Percentiles rank a stretch among this genome's conserved stretches.
Evolutionary conservation across 2,888 invertebrate genomes (phyloP).

Genomic region (Notodonta ziczac): DNA sequence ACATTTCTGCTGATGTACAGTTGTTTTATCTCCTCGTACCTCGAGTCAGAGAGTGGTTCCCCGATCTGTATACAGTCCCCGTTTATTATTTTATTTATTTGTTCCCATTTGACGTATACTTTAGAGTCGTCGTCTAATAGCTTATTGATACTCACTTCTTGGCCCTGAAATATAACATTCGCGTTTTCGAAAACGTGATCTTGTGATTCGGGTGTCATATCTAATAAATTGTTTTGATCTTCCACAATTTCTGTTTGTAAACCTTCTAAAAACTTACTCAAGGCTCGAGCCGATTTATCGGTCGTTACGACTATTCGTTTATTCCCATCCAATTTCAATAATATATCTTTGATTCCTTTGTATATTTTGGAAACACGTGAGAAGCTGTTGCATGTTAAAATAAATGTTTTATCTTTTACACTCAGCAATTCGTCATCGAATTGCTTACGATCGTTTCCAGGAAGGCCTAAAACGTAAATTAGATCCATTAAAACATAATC

Average conservation of each 20-base stretch:
- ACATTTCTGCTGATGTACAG: conserved; percentile 15
- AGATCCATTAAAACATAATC: conserved; percentile 14
- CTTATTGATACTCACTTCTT: conserved; percentile 10
- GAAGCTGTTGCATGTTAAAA: conserved; percentile 13
- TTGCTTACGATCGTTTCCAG: conserved; percentile 6
- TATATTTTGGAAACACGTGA: neutral
- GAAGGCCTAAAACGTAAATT: conserved; percentile 15
- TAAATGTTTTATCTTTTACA: neutral
- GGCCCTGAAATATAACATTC: conserved; percentile 17
- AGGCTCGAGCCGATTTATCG: neutral
- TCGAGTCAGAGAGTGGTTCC: conserved; percentile 5
- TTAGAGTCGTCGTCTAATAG: conserved; percentile 15
- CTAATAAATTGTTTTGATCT: conserved; percentile 6
- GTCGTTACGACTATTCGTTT: conserved; percentile 11
- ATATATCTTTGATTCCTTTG: conserved; percentile 10
- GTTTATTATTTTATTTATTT: conserved; percentile 18
- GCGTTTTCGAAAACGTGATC: conserved; percentile 10
- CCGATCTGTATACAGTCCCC: conserved; percentile 12
- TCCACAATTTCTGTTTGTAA: conserved; percentile 6
- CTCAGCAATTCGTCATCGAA: conserved; percentile 10
- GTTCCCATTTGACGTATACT: conserved; percentile 12
- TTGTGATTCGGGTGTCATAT: conserved; percentile 16
- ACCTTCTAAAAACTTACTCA: conserved; percentile 9
- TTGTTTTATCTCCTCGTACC: conserved; percentile 17
- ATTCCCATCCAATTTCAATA: conserved; percentile 6